Conservation (phyloP, 1,140 invertebrate species). For the Ceratitis capitata region DNA sequence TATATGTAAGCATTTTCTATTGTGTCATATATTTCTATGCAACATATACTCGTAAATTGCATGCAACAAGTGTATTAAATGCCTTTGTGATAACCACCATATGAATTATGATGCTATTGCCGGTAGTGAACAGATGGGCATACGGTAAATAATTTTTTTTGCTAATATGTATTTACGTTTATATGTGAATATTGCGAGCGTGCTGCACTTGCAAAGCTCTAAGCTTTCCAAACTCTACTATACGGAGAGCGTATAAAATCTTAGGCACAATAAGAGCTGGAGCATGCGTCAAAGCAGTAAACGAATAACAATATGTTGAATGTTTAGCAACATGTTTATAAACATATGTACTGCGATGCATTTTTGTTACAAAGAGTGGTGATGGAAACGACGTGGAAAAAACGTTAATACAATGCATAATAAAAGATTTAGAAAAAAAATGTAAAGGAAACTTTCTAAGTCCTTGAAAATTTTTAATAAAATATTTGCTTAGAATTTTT, state of each 20-base stretch:
- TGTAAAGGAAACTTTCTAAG: too few relatives aligned
- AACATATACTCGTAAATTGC: neutral
- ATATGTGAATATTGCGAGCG: neutral
- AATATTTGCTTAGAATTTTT: too few relatives aligned
- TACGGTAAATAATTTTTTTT: neutral
- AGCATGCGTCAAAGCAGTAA: neutral
- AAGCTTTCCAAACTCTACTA: neutral
- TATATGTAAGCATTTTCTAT: too few relatives aligned
- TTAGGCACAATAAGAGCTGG: neutral
- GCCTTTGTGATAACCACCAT: neutral
- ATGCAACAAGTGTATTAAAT: slow-evolving; percentile 18
- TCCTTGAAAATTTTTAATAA: too few relatives aligned
- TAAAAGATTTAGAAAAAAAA: too few relatives aligned
- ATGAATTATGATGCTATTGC: neutral
- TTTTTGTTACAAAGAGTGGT: too few relatives aligned
- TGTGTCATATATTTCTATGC: neutral
- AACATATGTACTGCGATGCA: too few relatives aligned
- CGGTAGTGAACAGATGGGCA: neutral
- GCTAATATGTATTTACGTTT: neutral
- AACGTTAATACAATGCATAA: too few relatives aligned
- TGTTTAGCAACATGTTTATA: neutral
- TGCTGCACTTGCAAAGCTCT: neutral
- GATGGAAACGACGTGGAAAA: too few relatives aligned
- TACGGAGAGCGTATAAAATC: neutral
- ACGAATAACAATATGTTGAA: neutral